Percentiles rank a stretch among this genome's conserved stretches.
phyloP scores from a whole-genome alignment of 2,113 vertebrate genomes.

The Panthera uncia region DNA sequence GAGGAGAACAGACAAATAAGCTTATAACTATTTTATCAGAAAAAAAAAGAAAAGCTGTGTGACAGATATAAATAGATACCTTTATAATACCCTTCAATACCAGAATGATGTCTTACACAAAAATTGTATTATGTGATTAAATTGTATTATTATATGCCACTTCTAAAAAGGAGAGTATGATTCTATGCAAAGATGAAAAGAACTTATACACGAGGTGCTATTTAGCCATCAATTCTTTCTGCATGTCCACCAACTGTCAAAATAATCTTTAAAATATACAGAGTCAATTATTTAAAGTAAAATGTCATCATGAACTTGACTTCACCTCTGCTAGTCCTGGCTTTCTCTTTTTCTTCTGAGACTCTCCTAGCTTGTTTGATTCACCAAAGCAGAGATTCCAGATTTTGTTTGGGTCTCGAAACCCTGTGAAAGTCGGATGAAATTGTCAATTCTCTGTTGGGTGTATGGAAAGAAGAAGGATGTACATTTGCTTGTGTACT shows the following conservation, averaged over 20 bases:
- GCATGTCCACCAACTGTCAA: neutral
- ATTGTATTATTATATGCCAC: neutral
- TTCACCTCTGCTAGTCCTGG: neutral
- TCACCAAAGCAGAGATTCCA: neutral
- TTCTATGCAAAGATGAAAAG: neutral
- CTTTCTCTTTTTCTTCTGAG: slow-evolving; percentile 25
- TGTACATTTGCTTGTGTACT: neutral
- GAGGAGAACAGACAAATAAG: neutral
- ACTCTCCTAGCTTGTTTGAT: neutral
- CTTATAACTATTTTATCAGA: neutral
- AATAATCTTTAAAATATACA: neutral
- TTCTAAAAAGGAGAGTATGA: neutral
- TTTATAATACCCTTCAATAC: neutral
- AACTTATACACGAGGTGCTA: neutral
- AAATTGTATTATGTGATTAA: neutral
- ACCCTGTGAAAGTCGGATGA: neutral
- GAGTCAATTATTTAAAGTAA: neutral
- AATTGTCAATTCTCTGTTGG: neutral
- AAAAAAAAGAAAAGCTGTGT: neutral
- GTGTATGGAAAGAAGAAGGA: neutral
- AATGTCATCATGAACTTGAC: neutral
- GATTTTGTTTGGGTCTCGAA: neutral
- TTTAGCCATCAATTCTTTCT: slow-evolving; percentile 20
- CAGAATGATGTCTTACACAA: neutral
- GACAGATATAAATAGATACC: neutral